phyloP scores from a whole-genome alignment of 2,888 invertebrate species.

The Hermaeophaga mercurialis region DNA sequence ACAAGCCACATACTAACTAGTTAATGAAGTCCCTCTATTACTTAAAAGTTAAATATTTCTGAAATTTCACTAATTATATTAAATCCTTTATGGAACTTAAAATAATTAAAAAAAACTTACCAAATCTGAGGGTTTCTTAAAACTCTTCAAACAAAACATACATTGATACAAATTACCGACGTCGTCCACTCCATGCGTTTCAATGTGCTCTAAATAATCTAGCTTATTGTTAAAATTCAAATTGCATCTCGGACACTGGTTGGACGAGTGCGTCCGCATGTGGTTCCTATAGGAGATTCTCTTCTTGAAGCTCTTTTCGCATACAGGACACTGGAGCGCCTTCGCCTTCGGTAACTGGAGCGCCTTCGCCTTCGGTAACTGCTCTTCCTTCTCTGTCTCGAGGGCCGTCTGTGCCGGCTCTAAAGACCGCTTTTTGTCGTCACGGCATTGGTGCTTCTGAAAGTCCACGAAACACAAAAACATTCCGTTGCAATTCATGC shows the following conservation, averaged over 20 bases:
- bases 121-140: conserved; percentile 72
- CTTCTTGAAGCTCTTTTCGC: conserved; percentile 3
- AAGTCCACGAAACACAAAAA: conserved; percentile 32
- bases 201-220: conserved; percentile 26
- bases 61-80: too few species aligned
- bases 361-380: too few species aligned
- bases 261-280: conserved; percentile 6
- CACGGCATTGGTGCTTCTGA: conserved; percentile 33
- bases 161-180: conserved; percentile 54
- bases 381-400: too few species aligned
- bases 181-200: conserved; percentile 3
- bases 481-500: conserved; percentile 38
- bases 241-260: conserved; percentile 15
- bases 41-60: too few species aligned
- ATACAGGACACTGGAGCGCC: conserved; percentile 18
- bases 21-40: too few species aligned
- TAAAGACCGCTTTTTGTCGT: conserved; percentile 7
- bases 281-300: background rate
- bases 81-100: too few species aligned
- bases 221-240: conserved; percentile 3
- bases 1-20: too few species aligned
- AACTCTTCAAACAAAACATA: conserved; percentile 66
- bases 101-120: conserved; percentile 42
- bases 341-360: too few species aligned
- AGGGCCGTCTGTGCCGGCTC: too few species aligned